These are phyloP conservation scores for Etheostoma cragini DNA, from an alignment of 2,113 vertebrate genomes.

Conservation along the genomic window DNA sequence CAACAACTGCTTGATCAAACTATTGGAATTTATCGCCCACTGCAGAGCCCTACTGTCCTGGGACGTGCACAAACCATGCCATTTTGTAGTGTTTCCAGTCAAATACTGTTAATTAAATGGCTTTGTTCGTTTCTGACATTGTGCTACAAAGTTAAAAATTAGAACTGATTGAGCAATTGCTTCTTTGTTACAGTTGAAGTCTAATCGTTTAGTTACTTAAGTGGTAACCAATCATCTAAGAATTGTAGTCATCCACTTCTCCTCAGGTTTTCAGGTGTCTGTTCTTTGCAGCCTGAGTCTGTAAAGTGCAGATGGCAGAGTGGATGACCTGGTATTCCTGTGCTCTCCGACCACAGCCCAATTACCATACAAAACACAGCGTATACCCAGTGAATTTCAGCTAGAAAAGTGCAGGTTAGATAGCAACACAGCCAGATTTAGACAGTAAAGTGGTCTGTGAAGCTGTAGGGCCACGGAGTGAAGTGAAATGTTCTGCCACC, in stretches of 20 bases:
- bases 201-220: too few relatives aligned
- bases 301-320: constrained; percentile 43
- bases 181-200: background rate
- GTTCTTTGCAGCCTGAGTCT: background rate
- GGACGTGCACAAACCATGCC: too few relatives aligned
- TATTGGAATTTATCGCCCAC: too few relatives aligned
- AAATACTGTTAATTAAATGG: background rate
- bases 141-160: background rate
- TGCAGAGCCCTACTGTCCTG: too few relatives aligned
- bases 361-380: constrained; percentile 56
- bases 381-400: constrained; percentile 26
- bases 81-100: too few relatives aligned
- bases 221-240: background rate
- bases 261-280: background rate
- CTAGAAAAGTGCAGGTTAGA: constrained; percentile 47
- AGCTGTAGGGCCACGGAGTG: constrained; percentile 27
- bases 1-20: too few relatives aligned
- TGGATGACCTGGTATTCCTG: constrained; percentile 40
- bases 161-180: background rate
- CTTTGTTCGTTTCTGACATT: background rate
- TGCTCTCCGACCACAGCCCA: constrained; percentile 50
- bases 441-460: constrained; percentile 53
- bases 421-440: constrained; percentile 64
- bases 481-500: constrained; percentile 25
- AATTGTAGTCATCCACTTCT: background rate